phyloP scores from a whole-genome alignment of 2,888 invertebrate genomes.

The Rhagonycha lutea region DNA sequence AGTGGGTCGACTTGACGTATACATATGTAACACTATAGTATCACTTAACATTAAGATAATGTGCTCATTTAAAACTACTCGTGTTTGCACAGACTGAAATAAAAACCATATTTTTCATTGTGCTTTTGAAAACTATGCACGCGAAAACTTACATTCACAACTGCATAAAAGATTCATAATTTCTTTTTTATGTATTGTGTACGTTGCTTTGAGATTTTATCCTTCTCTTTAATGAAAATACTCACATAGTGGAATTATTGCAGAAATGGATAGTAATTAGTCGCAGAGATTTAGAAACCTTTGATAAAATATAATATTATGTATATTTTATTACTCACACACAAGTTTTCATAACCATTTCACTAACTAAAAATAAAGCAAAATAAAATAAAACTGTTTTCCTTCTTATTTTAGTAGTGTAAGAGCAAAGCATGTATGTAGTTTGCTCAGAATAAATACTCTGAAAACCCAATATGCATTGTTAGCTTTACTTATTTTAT shows the following conservation, averaged over 20 bases:
- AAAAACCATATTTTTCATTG: constrained; percentile 25
- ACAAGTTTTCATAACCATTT: too few species aligned
- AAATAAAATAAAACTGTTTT: too few species aligned
- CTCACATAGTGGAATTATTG: background rate
- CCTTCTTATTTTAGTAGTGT: too few species aligned
- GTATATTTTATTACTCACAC: too few species aligned
- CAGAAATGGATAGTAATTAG: background rate
- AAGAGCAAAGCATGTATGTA: too few species aligned
- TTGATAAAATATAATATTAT: background rate
- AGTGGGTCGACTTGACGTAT: constrained; percentile 17
- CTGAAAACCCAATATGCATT: too few species aligned
- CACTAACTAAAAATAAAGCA: too few species aligned
- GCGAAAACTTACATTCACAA: constrained; percentile 13
- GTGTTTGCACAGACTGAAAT: constrained; percentile 24
- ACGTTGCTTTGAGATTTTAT: background rate
- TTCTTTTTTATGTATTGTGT: background rate
- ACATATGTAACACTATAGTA: constrained; percentile 18
- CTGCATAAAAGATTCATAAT: constrained; percentile 2
- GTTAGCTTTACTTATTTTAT: background rate
- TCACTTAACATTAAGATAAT: constrained; percentile 28
- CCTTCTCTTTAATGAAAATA: background rate
- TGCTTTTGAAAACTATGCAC: constrained; percentile 16
- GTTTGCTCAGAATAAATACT: too few species aligned
- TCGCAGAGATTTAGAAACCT: background rate
- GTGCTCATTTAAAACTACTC: constrained; percentile 29